phyloP scores from a whole-genome alignment of 1,140 invertebrate species.

The Brachionus manjavacas region DNA sequence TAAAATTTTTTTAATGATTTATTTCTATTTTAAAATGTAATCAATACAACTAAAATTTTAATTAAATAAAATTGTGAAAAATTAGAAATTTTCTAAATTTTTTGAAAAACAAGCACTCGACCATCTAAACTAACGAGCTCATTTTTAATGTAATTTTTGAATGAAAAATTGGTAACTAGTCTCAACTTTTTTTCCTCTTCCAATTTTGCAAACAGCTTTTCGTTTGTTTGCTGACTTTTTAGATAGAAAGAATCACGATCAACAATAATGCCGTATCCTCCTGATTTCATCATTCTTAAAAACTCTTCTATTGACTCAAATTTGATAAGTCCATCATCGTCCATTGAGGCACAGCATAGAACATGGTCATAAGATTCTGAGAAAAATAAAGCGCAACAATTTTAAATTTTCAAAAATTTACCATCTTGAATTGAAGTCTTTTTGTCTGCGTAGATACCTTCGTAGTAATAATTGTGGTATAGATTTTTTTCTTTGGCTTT shows the following conservation, averaged over 20 bases:
- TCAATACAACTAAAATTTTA: not conserved
- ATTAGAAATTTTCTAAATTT: not conserved
- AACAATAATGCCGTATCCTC: not conserved
- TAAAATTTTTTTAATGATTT: not conserved
- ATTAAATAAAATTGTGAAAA: not conserved
- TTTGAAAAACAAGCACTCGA: not conserved
- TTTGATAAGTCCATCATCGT: not conserved
- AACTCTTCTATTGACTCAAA: conserved; percentile 8
- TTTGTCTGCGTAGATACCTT: not conserved
- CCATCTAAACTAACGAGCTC: not conserved
- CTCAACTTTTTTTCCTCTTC: not conserved
- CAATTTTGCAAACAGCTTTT: not conserved
- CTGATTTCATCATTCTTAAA: not conserved
- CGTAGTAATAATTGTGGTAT: not conserved
- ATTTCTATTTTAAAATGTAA: not conserved
- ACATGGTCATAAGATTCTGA: not conserved
- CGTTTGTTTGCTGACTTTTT: not conserved
- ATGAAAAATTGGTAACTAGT: not conserved
- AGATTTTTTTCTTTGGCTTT: conserved; percentile 32
- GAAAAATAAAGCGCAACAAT: not conserved
- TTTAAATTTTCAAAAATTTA: not conserved
- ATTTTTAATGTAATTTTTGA: conserved; percentile 3
- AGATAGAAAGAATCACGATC: conserved; percentile 1
- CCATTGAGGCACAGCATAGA: not conserved
- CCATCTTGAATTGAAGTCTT: not conserved